Evolutionary conservation across 92 coral and sea anemone species (phyloP).

Genomic region (Siderastrea radians): DNA sequence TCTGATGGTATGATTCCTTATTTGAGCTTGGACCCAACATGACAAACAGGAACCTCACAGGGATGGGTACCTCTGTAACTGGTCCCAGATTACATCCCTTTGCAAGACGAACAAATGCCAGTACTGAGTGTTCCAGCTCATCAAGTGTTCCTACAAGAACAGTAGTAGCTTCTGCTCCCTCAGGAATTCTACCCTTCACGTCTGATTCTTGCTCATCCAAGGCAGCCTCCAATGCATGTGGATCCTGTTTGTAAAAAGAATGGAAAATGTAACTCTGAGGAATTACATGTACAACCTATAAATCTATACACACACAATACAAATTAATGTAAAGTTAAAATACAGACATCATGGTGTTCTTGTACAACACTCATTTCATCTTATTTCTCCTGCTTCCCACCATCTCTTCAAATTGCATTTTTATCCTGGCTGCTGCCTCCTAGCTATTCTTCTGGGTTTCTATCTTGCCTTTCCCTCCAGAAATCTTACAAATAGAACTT

Average conservation of each 20-base stretch:
- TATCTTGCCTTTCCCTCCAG: too few species aligned
- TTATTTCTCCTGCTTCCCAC: too few species aligned
- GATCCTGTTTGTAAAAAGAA: constrained; percentile 20
- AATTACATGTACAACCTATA: too few species aligned
- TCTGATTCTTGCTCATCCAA: constrained; percentile 81
- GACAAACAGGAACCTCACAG: constrained; percentile 91
- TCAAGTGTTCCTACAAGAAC: constrained; percentile 95
- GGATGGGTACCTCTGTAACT: constrained; percentile 93
- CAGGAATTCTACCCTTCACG: constrained; percentile 86
- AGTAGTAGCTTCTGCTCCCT: constrained; percentile 95
- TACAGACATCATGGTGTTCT: too few species aligned
- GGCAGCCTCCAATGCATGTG: constrained; percentile 56
- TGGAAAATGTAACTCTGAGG: too few species aligned
- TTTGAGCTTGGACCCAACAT: constrained; percentile 88
- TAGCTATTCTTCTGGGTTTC: too few species aligned
- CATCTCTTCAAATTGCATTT: too few species aligned
- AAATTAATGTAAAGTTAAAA: too few species aligned
- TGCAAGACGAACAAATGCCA: constrained; percentile 97
- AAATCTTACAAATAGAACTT: too few species aligned
- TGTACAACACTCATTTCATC: too few species aligned
- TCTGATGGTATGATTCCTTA: constrained; percentile 88
- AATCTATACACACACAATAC: too few species aligned
- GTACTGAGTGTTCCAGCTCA: constrained; percentile 79
- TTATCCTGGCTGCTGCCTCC: too few species aligned
- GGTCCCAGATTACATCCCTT: constrained; percentile 79